phyloP scores from a whole-genome alignment of 2,888 invertebrate genomes.

The Tenthredo livida region DNA sequence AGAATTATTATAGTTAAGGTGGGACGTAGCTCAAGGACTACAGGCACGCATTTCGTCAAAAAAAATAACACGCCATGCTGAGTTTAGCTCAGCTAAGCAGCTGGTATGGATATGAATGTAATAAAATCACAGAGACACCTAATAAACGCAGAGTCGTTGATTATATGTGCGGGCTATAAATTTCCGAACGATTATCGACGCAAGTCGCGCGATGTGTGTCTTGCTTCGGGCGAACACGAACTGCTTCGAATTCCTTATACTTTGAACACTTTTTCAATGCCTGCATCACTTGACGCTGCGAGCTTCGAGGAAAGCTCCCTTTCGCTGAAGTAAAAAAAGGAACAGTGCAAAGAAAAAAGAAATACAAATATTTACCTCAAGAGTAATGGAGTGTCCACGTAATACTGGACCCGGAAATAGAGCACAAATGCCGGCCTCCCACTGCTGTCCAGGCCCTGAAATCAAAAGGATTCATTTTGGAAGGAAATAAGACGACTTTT shows the following conservation, averaged over 20 bases:
- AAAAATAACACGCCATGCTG: not conserved
- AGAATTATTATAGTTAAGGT: constrained; percentile 32
- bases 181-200: constrained; percentile 18
- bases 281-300: not conserved
- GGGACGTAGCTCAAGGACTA: constrained; percentile 35
- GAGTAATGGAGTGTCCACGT: constrained; percentile 94
- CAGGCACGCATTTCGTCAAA: constrained; percentile 15
- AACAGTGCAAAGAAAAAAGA: not conserved
- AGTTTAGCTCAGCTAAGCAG: not conserved
- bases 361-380: constrained; percentile 82
- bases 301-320: not conserved
- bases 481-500: constrained; percentile 55
- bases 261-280: not conserved
- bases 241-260: not conserved
- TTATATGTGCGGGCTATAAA: constrained; percentile 20
- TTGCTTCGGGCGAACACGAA: constrained; percentile 18
- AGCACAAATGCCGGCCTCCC: constrained; percentile 93
- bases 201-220: not conserved
- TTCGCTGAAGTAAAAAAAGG: not conserved
- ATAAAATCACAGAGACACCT: constrained; percentile 27
- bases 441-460: constrained; percentile 92
- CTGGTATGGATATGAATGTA: not conserved
- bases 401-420: constrained; percentile 95
- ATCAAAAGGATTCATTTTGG: constrained; percentile 64
- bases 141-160: constrained; percentile 27